These are phyloP conservation scores for Oreohelix idahoensis DNA, from an alignment of 1,140 invertebrate species.

Conservation along the genomic window DNA sequence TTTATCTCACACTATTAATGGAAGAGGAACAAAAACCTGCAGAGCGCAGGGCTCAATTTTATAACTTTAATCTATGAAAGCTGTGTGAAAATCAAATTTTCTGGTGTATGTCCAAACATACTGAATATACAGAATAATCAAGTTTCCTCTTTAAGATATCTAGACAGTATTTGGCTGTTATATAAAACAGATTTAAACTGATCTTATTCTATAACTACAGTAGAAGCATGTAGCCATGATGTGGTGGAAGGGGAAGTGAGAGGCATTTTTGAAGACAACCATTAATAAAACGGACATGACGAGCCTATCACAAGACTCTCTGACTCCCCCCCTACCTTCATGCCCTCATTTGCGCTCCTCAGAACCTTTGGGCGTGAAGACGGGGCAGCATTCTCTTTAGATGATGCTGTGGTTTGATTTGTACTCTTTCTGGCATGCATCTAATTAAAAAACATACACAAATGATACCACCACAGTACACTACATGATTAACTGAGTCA, in stretches of 20 bases:
- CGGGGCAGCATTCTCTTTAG: slow-evolving; percentile 47
- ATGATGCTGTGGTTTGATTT: slow-evolving; percentile 43
- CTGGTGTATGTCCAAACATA: no score
- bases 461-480: not conserved
- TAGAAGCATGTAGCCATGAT: not conserved
- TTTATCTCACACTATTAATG: no score
- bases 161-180: no score
- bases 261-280: not conserved
- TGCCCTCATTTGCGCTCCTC: slow-evolving; percentile 31
- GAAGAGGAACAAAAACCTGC: no score
- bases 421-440: slow-evolving; percentile 45
- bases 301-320: not conserved
- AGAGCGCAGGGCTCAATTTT: no score
- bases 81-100: no score
- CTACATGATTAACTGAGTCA: not conserved
- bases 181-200: no score
- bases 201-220: not conserved
- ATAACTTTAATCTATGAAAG: no score
- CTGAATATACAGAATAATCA: no score
- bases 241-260: no score
- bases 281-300: not conserved
- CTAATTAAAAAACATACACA: slow-evolving; percentile 43
- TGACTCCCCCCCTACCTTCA: slow-evolving; percentile 25
- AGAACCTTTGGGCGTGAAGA: slow-evolving; percentile 35
- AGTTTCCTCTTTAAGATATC: no score